These are phyloP conservation scores for Syrista parreyssii DNA, from an alignment of 2,888 invertebrate species.

Conservation along the genomic window DNA sequence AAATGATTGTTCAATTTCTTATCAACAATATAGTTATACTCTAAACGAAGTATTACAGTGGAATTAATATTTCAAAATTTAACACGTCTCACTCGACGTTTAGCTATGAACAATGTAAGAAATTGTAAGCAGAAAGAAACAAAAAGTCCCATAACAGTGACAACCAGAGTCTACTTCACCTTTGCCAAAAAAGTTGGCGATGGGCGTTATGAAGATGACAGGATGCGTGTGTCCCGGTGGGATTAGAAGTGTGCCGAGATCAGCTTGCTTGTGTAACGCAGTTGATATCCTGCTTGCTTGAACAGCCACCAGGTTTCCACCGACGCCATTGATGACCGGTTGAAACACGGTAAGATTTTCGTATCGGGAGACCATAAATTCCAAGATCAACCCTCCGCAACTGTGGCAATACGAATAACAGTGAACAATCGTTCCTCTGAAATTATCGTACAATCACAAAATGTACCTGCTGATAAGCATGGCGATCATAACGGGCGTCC, in stretches of 20 bases:
- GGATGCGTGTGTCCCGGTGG: conserved; percentile 68
- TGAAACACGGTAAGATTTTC: conserved; percentile 82
- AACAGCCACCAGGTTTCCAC: conserved; percentile 84
- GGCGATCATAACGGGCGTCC: conserved; percentile 83
- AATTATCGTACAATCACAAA: not conserved
- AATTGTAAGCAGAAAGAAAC: not conserved
- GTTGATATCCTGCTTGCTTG: conserved; percentile 83
- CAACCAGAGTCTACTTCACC: conserved; percentile 48
- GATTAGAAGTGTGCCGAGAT: conserved; percentile 72
- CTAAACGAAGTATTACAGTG: not conserved
- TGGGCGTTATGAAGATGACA: conserved; percentile 71
- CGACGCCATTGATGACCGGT: conserved; percentile 86
- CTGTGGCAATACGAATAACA: conserved; percentile 53
- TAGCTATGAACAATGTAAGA: not conserved
- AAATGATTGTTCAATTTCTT: not conserved
- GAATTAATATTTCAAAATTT: too few relatives aligned
- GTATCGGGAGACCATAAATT: conserved; percentile 76
- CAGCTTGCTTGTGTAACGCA: conserved; percentile 74
- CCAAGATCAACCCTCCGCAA: conserved; percentile 79
- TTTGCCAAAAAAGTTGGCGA: conserved; percentile 74
- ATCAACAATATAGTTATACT: not conserved
- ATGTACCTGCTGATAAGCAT: conserved; percentile 81
- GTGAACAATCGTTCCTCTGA: not conserved
- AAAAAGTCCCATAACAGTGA: not conserved
- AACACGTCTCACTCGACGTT: too few relatives aligned